Evolutionary conservation across 1,140 invertebrate species (phyloP).

Genomic region (Proctacanthus coquilletti): DNA sequence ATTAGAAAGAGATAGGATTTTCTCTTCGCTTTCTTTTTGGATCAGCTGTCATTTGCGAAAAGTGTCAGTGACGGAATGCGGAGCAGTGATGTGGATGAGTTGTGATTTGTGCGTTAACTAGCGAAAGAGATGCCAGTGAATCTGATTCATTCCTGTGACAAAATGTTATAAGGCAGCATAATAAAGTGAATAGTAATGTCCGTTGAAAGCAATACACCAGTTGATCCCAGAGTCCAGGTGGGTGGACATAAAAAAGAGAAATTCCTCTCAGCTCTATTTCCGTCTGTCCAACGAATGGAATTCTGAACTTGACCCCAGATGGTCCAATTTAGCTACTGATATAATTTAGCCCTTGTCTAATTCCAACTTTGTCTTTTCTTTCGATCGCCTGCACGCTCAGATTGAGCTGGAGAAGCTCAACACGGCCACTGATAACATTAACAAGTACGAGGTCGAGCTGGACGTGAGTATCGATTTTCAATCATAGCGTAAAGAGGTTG

Average conservation of each 20-base stretch:
- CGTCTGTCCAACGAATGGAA: background rate
- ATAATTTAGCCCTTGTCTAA: background rate
- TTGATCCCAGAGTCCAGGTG: conserved; percentile 33
- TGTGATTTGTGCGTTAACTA: too few species aligned
- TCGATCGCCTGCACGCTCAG: conserved; percentile 52
- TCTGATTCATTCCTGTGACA: too few species aligned
- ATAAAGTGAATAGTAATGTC: conserved; percentile 14
- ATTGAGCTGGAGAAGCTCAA: conserved; percentile 90
- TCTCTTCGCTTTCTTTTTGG: too few species aligned
- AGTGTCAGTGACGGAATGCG: too few species aligned
- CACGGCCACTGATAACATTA: conserved; percentile 88
- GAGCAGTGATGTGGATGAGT: too few species aligned
- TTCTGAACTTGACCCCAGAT: conserved; percentile 4
- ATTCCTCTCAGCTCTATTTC: background rate
- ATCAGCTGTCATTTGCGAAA: too few species aligned
- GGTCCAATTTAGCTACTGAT: conserved; percentile 1
- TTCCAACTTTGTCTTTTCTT: conserved; percentile 9
- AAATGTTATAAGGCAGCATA: conserved; percentile 2
- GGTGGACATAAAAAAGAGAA: too few species aligned
- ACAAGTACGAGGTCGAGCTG: conserved; percentile 82
- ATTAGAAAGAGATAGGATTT: too few species aligned
- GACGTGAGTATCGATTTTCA: conserved; percentile 54
- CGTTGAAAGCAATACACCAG: conserved; percentile 29
- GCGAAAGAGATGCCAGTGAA: too few species aligned
- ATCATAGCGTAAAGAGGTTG: background rate